Conservation (phyloP, 2,797 vertebrate genomes). For the Diplodus sargus region DNA sequence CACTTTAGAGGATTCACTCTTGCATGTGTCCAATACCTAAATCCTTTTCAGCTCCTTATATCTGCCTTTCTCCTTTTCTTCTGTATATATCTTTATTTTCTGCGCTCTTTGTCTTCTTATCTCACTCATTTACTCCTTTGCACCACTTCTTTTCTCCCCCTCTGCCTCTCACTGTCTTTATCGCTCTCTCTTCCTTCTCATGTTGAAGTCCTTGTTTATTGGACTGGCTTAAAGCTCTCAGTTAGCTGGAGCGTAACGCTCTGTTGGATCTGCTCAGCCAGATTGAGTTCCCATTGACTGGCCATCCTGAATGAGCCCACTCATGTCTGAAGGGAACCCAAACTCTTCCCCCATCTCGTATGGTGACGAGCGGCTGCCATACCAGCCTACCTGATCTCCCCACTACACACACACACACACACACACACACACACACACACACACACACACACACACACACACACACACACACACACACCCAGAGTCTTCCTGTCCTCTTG, state of each 20-base stretch:
- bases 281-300: slow-evolving; percentile 87
- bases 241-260: slow-evolving; percentile 73
- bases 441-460: slow-evolving; percentile 17
- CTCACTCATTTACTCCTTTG: slow-evolving; percentile 31
- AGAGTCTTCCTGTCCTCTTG: slow-evolving; percentile 72
- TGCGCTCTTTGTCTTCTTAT: slow-evolving; percentile 28
- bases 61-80: slow-evolving; percentile 22
- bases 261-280: slow-evolving; percentile 70
- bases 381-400: slow-evolving; percentile 76
- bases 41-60: slow-evolving; percentile 44
- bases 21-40: slow-evolving; percentile 55
- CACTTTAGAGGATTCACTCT: slow-evolving; percentile 71
- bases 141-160: slow-evolving; percentile 12
- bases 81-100: slow-evolving; percentile 35
- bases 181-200: slow-evolving; percentile 65
- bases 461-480: slow-evolving; percentile 31
- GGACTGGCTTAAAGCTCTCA: slow-evolving; percentile 77
- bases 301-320: slow-evolving; percentile 83
- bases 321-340: slow-evolving; percentile 82
- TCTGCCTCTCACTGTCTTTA: slow-evolving; percentile 20
- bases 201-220: slow-evolving; percentile 81
- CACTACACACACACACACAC: slow-evolving; percentile 2
- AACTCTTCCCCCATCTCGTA: slow-evolving; percentile 77
- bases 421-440: not conserved
- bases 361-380: slow-evolving; percentile 78